Base-by-base conservation (phyloP, 2,888 invertebrate species). In the Calameuta idolon region DNA sequence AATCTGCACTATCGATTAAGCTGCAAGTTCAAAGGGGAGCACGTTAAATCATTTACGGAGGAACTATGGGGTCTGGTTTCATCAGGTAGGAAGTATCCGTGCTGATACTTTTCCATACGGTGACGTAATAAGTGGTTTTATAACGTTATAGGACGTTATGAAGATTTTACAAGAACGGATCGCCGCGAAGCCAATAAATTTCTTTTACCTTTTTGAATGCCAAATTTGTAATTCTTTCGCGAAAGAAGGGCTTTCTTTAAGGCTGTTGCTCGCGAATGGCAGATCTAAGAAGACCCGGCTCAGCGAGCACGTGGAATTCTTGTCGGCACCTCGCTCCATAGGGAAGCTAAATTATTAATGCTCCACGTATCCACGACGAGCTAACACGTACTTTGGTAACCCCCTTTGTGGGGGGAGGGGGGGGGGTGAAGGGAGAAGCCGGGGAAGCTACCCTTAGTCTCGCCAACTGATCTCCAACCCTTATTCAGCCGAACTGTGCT, bases 281-380 rank as follows among this genome's bases (percentile, higher is more conserved):
- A 55, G 23, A 55, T 55, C 9, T 55, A 5, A 23, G 55, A 15
- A 23, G 23, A 55, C 55, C 2, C 55, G 55, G 9, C 55, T 55
- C 55, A 55, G 55, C 55, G 55, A 15, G 55, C 55, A 23, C 55
- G 55, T 23, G 55, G 55, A 55, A 23, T 55, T 55, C 55, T 55
- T 55, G 55, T 55, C 55, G 55, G 23, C 55, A 9, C 23, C 15
- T 23, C 23, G 55, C 55, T 23, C 55, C 23, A 31, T 33, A 12
- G 68, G 68, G 34, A 55, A 79, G 73, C 76, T 79, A 74, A 79
- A 79, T 76, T 76, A 79, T 79, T 79, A 79, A 79, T 79, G 79
- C 79, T 73, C 68, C 79, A 76, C 76, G 79, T 79, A 69, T 34
- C 55, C 75, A n/a, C 75, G n/a, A 35, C 75, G 68, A 69, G 31